Conservation (phyloP, 2,888 invertebrate genomes). For the Eilema caniola region DNA sequence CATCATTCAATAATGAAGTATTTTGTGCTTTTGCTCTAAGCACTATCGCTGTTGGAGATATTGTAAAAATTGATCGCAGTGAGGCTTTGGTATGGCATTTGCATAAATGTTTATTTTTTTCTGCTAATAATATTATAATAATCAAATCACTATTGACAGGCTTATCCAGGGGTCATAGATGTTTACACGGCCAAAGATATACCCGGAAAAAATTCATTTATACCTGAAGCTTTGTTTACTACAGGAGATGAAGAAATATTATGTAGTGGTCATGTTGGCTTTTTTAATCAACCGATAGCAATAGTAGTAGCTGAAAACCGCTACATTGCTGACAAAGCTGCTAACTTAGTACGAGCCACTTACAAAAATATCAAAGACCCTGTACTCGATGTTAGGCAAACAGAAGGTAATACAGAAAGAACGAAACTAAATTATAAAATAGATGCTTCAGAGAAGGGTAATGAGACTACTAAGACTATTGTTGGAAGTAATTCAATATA, state of each 20-base stretch:
- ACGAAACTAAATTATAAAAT: slow-evolving; percentile 35
- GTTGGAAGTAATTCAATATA: slow-evolving; percentile 84
- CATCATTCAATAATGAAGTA: slow-evolving; percentile 86
- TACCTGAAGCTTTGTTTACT: slow-evolving; percentile 56
- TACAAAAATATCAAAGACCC: slow-evolving; percentile 77
- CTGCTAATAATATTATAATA: neutral
- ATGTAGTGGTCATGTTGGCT: slow-evolving; percentile 59
- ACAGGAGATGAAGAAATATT: slow-evolving; percentile 75
- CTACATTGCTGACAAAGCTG: slow-evolving; percentile 84
- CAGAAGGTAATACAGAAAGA: slow-evolving; percentile 55
- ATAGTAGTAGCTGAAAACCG: slow-evolving; percentile 87
- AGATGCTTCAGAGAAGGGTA: slow-evolving; percentile 62
- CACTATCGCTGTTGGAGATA: slow-evolving; percentile 81
- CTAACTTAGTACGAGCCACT: slow-evolving; percentile 83
- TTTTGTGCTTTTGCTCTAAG: slow-evolving; percentile 88
- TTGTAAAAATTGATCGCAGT: slow-evolving; percentile 86
- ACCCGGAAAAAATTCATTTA: slow-evolving; percentile 89
- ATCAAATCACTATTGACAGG: slow-evolving; percentile 2
- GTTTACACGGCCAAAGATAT: slow-evolving; percentile 89
- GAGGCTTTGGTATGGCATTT: slow-evolving; percentile 86
- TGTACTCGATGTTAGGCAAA: slow-evolving; percentile 58
- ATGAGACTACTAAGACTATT: slow-evolving; percentile 72
- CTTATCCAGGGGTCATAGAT: slow-evolving; percentile 87
- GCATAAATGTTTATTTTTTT: neutral
- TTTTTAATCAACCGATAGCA: slow-evolving; percentile 67